Percentiles rank a stretch among this genome's conserved stretches.
Evolutionary conservation across 2,113 vertebrate genomes (phyloP).

Genomic region (Lophura nycthemera): DNA sequence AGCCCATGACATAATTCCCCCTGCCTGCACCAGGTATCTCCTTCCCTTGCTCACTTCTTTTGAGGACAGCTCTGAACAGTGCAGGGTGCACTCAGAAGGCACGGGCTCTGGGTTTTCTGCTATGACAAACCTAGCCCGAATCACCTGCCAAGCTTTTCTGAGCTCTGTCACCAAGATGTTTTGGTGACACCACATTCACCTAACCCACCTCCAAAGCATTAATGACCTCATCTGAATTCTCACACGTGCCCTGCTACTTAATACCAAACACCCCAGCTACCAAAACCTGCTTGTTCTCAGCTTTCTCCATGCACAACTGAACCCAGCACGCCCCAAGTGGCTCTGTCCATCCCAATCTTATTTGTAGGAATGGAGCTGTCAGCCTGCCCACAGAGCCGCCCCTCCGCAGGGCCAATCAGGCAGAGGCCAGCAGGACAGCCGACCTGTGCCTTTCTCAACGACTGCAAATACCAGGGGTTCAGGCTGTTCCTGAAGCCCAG

Average conservation of each 20-base stretch:
- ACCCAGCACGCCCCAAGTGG: accelerated
- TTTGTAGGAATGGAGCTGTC: not conserved
- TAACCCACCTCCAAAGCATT: not conserved
- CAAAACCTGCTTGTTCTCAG: not conserved
- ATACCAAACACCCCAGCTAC: not conserved
- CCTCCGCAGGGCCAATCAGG: not conserved
- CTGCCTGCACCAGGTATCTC: too few species aligned
- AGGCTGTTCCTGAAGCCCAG: not conserved
- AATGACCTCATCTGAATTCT: not conserved
- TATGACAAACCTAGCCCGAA: not conserved
- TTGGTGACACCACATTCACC: not conserved
- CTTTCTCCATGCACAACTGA: accelerated
- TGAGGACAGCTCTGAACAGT: not conserved
- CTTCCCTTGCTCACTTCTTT: not conserved
- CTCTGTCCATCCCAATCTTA: not conserved
- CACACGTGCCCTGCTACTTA: not conserved
- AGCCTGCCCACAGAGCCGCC: not conserved
- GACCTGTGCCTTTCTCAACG: slow-evolving; percentile 32
- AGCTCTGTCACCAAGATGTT: not conserved
- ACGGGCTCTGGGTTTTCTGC: not conserved
- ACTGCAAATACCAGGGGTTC: slow-evolving; percentile 42
- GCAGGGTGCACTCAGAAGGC: not conserved
- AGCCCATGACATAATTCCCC: not conserved
- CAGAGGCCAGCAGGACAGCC: accelerated
- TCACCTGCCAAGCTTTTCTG: not conserved